Conservation (phyloP, 2,113 vertebrate species). For the Eulacestoma nigropectus region DNA sequence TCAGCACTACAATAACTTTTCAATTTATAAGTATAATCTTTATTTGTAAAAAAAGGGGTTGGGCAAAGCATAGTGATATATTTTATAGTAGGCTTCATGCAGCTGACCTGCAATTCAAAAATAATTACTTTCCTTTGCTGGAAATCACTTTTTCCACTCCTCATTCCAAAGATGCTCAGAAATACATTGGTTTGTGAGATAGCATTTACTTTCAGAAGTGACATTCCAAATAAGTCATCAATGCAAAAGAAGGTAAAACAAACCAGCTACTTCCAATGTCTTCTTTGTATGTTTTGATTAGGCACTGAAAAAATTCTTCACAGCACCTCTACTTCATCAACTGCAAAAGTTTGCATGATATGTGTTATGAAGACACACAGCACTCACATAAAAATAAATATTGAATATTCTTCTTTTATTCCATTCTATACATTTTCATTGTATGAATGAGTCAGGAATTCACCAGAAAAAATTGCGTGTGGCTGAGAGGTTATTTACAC, state of each 20-base stretch:
- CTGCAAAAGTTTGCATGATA: background rate
- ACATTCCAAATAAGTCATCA: background rate
- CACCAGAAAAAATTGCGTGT: background rate
- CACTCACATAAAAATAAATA: background rate
- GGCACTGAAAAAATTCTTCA: background rate
- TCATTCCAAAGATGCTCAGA: conserved; percentile 4
- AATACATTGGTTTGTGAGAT: background rate
- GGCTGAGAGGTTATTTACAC: background rate
- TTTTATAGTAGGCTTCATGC: conserved; percentile 33
- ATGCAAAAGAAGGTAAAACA: background rate
- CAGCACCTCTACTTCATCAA: background rate
- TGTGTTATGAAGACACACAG: background rate
- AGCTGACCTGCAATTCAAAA: conserved; percentile 58
- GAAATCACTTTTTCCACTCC: background rate
- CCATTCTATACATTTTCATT: background rate
- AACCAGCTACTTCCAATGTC: background rate
- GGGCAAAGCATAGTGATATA: background rate
- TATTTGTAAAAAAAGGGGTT: conserved; percentile 7
- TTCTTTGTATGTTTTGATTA: background rate
- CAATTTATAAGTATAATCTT: conserved; percentile 43
- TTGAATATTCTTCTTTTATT: background rate
- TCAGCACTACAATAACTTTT: conserved; percentile 20
- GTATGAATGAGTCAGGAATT: background rate
- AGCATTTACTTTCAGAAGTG: background rate
- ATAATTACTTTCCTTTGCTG: conserved; percentile 17